Base-by-base conservation (phyloP, 2,888 invertebrate species). In the Nomada ferruginata region DNA sequence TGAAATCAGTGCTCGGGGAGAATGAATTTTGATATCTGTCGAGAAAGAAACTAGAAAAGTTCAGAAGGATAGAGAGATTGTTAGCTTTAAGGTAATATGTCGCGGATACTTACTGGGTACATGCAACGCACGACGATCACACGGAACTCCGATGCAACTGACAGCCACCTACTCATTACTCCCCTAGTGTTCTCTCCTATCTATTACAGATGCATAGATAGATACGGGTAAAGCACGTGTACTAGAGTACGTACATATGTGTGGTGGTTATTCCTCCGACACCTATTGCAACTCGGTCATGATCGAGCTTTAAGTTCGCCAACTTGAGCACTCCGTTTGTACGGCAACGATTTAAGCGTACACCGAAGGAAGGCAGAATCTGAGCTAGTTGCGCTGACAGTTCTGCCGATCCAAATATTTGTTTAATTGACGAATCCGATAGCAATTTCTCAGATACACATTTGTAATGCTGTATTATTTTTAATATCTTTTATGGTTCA, bases 131-230 rank as follows among this genome's bases (percentile, higher is more conserved):
- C 90, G 89, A 85, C 85, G 90, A 90, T 92, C 91, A 91, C 90
- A 92, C 92, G 87, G 90, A 92, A 92, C 91, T 91, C 90, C 90
- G 89, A 91, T 92, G 91, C 89, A 91, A 92, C 93, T 91, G 92
- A 90, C 91, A 89, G 91, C 85, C 90, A 91, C 90, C 91, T 90
- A 91, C 89, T 93, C 92, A 89, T 92, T 91, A 91, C 92, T 93
- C 93, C 93, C 93, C 93, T 90, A 92, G 91, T 91, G 90, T 93
- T 91, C 93, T 92, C 92, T 92, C 92, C 91, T 92, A 93, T 93
- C 93, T 87, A 93, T 93, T 93, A 93, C 92, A 92, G 88, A 92
- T 91, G 91, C 92, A 91, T 91, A 83, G 74, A 75, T 76, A 87
- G 76, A 86, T 87, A 82, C 72, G 65, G 76, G n/a, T 70, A 47